These are phyloP conservation scores for Ailurus styani DNA, from an alignment of 2,113 vertebrate species.

Conservation along the genomic window DNA sequence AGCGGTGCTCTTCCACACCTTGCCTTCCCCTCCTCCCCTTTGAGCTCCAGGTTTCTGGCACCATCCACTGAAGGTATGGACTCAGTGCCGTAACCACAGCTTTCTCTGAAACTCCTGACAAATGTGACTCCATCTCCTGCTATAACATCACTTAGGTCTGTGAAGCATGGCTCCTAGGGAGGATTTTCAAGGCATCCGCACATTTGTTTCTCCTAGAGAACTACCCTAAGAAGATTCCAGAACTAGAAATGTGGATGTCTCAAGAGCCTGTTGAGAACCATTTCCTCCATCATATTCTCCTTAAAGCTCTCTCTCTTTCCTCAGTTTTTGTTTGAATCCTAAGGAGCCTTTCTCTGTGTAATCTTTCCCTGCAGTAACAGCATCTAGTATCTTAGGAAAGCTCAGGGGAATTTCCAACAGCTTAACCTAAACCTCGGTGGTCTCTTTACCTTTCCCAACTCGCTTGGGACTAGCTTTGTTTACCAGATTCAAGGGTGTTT, in stretches of 20 bases:
- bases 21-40: not conserved
- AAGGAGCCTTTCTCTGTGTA: not conserved
- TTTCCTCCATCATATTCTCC: not conserved
- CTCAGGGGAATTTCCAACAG: not conserved
- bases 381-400: not conserved
- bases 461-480: not conserved
- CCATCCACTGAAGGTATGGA: not conserved
- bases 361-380: not conserved
- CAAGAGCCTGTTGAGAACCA: fast-evolving
- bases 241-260: not conserved
- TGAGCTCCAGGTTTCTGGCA: not conserved
- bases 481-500: not conserved
- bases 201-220: not conserved
- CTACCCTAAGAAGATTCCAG: not conserved
- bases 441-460: not conserved
- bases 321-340: not conserved
- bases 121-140: not conserved
- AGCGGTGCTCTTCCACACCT: too few species aligned
- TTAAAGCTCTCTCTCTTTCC: not conserved
- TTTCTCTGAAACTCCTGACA: not conserved
- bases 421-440: not conserved
- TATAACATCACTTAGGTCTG: not conserved
- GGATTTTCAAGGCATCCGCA: not conserved
- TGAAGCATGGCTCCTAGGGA: not conserved
- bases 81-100: not conserved